These are phyloP conservation scores for Chydorus sphaericus DNA, from an alignment of 2,888 invertebrate genomes.

Conservation along the genomic window DNA sequence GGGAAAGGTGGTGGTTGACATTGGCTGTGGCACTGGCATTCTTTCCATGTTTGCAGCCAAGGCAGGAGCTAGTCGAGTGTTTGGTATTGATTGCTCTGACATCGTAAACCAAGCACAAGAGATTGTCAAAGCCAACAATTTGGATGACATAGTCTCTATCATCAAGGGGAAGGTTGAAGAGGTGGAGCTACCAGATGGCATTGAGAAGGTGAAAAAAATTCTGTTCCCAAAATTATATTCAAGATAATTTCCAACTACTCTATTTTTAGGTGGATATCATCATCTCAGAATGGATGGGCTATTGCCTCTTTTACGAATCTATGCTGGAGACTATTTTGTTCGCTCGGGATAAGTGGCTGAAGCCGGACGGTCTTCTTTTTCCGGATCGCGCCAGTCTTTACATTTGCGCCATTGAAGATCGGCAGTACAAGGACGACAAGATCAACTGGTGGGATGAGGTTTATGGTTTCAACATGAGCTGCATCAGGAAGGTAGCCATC, in stretches of 20 bases:
- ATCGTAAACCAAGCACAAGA: constrained; percentile 94
- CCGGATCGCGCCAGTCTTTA: constrained; percentile 84
- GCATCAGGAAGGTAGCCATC: constrained; percentile 92
- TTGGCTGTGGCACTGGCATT: constrained; percentile 98
- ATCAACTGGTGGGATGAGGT: constrained; percentile 99
- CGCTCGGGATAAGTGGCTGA: constrained; percentile 95
- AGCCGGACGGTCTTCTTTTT: constrained; percentile 79
- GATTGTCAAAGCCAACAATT: constrained; percentile 74
- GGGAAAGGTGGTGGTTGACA: constrained; percentile 76
- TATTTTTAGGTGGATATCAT: constrained; percentile 66
- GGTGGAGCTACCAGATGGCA: constrained; percentile 75
- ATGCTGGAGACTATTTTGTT: constrained; percentile 99
- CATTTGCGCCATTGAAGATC: constrained; percentile 84
- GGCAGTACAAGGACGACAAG: constrained; percentile 99
- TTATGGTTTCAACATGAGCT: constrained; percentile 99
- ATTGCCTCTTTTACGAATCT: constrained; percentile 92
- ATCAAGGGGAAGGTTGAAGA: constrained; percentile 86
- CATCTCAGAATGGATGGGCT: constrained; percentile 68
- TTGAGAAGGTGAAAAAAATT: constrained; percentile 39
- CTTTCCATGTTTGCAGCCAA: constrained; percentile 99
- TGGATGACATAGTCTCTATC: constrained; percentile 64
- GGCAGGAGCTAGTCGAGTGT: constrained; percentile 87
- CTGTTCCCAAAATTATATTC: background rate
- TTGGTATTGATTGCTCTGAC: constrained; percentile 96
- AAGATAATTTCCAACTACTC: background rate